A percentile compares a stretch with the other conserved stretches of the same genome.
phyloP scores from a whole-genome alignment of 2,888 invertebrate species.

The Eugnorisma glareosa region DNA sequence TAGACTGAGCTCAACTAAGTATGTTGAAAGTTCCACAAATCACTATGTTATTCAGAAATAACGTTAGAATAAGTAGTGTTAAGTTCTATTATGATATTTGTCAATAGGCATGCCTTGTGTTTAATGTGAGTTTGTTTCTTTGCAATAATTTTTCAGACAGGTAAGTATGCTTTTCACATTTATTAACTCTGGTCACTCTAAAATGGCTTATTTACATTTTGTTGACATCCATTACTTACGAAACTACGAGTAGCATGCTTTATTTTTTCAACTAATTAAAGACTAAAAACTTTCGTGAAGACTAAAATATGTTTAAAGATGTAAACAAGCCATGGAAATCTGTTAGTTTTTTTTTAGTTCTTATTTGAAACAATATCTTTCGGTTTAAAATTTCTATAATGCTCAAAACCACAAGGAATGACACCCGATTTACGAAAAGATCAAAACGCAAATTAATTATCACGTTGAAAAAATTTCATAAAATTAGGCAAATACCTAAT shows the following conservation, averaged over 20 bases:
- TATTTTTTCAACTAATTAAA: background rate
- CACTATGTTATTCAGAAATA: background rate
- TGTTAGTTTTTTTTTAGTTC: background rate
- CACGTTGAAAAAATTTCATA: background rate
- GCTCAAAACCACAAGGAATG: background rate
- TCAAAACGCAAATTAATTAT: background rate
- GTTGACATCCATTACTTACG: constrained; percentile 5
- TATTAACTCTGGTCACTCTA: constrained; percentile 8
- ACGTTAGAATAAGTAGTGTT: background rate
- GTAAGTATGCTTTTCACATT: constrained; percentile 55
- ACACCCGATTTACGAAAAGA: background rate
- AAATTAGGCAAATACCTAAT: background rate
- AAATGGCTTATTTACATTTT: constrained; percentile 34
- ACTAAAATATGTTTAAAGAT: background rate
- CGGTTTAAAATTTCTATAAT: background rate
- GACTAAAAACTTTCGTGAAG: background rate
- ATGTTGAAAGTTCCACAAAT: background rate
- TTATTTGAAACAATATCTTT: background rate
- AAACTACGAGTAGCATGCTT: constrained; percentile 10
- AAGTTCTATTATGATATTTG: background rate
- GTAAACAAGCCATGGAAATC: constrained; percentile 5
- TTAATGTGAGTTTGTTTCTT: constrained; percentile 30
- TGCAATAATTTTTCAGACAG: constrained; percentile 42
- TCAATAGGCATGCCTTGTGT: constrained; percentile 53
- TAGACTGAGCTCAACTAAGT: background rate